Conservation (phyloP, 2,113 vertebrate genomes). For the Anolis carolinensis region DNA sequence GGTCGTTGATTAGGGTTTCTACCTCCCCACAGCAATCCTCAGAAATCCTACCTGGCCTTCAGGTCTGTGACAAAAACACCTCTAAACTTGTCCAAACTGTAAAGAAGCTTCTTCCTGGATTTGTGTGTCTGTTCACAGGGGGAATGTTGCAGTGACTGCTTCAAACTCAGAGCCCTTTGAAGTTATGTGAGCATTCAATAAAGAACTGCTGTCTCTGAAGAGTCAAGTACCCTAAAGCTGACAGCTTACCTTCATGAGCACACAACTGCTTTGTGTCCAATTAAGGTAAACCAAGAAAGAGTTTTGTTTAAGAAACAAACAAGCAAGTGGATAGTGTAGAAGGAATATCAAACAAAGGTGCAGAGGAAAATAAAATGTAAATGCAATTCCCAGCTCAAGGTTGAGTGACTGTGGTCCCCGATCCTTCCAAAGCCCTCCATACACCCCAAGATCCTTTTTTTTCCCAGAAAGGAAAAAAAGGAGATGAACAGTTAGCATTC, state of each 20-base stretch:
- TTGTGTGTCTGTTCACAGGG: not conserved
- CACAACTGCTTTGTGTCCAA: not conserved
- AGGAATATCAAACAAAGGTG: not conserved
- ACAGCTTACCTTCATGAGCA: slow-evolving; percentile 1
- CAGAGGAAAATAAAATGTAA: not conserved
- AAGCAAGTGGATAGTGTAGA: not conserved
- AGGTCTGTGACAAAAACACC: not conserved
- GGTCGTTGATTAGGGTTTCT: not conserved
- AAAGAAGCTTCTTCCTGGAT: not conserved
- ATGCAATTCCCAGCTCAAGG: not conserved
- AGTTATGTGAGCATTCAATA: not conserved
- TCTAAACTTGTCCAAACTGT: not conserved
- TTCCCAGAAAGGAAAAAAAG: no score
- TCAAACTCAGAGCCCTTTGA: not conserved
- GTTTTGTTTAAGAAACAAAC: not conserved
- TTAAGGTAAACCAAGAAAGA: slow-evolving; percentile 18
- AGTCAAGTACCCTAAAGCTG: slow-evolving; percentile 6
- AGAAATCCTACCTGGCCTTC: not conserved
- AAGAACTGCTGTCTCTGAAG: not conserved
- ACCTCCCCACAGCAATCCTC: not conserved
- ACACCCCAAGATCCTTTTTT: no score
- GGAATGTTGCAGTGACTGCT: not conserved
- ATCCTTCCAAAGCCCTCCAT: no score
- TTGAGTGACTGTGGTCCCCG: no score
- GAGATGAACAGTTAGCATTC: no score